phyloP scores from a whole-genome alignment of 1,140 invertebrate species.

The Akabosia matsudoensis region DNA sequence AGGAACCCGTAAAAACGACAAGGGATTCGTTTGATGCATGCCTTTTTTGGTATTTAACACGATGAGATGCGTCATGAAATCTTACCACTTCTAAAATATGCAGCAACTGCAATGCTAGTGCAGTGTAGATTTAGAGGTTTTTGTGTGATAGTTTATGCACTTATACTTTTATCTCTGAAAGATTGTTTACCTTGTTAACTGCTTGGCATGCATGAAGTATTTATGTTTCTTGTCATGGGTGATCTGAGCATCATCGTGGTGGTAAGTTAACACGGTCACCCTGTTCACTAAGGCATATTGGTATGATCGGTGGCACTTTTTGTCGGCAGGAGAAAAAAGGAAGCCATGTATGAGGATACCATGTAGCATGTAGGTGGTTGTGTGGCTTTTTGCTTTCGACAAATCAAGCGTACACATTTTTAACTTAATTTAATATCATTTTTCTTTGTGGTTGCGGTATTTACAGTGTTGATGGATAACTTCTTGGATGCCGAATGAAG shows the following conservation, averaged over 20 bases:
- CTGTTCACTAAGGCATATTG: background rate
- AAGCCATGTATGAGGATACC: no score
- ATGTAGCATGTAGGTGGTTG: background rate
- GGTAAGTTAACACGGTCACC: background rate
- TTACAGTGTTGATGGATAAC: background rate
- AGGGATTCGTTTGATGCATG: background rate
- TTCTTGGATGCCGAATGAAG: no score
- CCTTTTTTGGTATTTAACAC: background rate
- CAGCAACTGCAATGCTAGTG: no score
- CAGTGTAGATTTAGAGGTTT: no score
- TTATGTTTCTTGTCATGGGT: background rate
- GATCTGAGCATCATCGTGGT: background rate
- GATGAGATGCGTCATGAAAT: no score
- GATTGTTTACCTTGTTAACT: background rate
- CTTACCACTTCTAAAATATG: no score
- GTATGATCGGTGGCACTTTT: background rate
- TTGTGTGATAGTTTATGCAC: no score
- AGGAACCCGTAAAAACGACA: background rate
- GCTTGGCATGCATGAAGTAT: conserved; percentile 1
- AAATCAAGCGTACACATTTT: conserved; percentile 5
- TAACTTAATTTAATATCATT: conserved; percentile 1
- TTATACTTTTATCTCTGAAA: background rate
- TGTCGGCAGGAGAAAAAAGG: background rate
- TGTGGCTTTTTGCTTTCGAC: conserved; percentile 5
- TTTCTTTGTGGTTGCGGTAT: background rate